Percentiles rank a stretch among this genome's conserved stretches.
Evolutionary conservation across 2,888 invertebrate species (phyloP).

Genomic region (Lochmaea crataegi): DNA sequence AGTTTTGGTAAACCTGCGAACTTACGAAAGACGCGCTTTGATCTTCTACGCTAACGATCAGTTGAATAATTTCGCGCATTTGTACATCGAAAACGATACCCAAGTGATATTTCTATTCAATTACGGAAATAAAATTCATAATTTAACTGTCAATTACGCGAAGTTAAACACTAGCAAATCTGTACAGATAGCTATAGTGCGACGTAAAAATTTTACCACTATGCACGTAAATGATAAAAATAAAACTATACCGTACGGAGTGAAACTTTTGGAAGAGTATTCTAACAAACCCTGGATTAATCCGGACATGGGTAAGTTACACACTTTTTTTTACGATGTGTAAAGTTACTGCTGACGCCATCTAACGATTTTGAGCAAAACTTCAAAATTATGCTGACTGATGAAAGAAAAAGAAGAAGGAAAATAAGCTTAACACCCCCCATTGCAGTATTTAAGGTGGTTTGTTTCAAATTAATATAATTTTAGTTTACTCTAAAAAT

Average conservation of each 20-base stretch:
- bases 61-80: constrained; percentile 91
- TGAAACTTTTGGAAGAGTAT: constrained; percentile 78
- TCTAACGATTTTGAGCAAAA: too few species aligned
- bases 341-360: too few species aligned
- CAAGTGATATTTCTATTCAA: constrained; percentile 89
- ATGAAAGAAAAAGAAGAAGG: too few species aligned
- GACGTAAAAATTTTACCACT: constrained; percentile 78
- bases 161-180: constrained; percentile 85
- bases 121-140: constrained; percentile 81
- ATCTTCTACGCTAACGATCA: constrained; percentile 93
- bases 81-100: constrained; percentile 83
- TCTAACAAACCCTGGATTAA: constrained; percentile 90
- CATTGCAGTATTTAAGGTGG: too few species aligned
- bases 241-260: constrained; percentile 76
- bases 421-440: too few species aligned
- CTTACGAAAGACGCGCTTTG: constrained; percentile 84
- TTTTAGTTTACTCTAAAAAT: background rate
- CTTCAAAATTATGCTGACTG: too few species aligned
- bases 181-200: constrained; percentile 87
- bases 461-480: too few species aligned
- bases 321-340: background rate
- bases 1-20: constrained; percentile 89
- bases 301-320: constrained; percentile 76
- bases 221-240: constrained; percentile 86
- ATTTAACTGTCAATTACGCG: constrained; percentile 80